These are phyloP conservation scores for Orcinus orca DNA, from an alignment of 2,113 vertebrate species.

Conservation along the genomic window DNA sequence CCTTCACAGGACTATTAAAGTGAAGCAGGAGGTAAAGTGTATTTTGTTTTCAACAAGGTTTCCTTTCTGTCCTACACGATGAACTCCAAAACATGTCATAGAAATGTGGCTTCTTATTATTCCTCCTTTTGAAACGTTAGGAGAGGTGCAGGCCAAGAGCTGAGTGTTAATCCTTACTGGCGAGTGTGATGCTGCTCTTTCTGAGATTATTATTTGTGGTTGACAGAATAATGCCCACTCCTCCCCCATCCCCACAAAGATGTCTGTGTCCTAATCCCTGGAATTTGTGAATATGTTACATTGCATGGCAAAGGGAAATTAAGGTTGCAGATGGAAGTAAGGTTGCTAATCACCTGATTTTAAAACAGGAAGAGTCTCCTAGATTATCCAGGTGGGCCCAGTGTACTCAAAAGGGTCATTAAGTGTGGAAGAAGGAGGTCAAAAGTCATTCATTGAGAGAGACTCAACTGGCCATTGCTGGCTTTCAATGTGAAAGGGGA, in stretches of 20 bases:
- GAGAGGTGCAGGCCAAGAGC: not conserved
- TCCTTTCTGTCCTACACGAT: slow-evolving; percentile 8
- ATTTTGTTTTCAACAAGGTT: slow-evolving; percentile 66
- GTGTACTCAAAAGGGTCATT: not conserved
- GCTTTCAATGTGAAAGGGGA: not conserved
- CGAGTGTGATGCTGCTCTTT: not conserved
- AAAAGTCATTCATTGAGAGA: not conserved
- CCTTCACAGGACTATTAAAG: slow-evolving; percentile 56
- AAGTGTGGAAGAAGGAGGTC: not conserved
- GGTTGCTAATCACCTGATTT: not conserved
- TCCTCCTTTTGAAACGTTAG: not conserved
- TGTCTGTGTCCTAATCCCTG: not conserved
- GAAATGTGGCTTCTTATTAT: slow-evolving; percentile 18
- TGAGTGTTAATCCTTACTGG: not conserved
- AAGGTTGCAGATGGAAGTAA: not conserved
- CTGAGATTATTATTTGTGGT: not conserved
- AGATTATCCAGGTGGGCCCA: not conserved
- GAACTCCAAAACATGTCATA: slow-evolving; percentile 28
- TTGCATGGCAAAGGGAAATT: not conserved
- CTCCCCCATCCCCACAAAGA: not conserved
- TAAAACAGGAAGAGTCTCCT: not conserved
- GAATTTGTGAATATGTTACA: not conserved
- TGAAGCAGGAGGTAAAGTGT: slow-evolving; percentile 52
- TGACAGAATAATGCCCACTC: not conserved
- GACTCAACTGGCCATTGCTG: not conserved